Percentiles rank a stretch among this genome's conserved stretches.
Evolutionary conservation across 2,797 vertebrate species (phyloP).

Genomic region (Ceryle rudis): DNA sequence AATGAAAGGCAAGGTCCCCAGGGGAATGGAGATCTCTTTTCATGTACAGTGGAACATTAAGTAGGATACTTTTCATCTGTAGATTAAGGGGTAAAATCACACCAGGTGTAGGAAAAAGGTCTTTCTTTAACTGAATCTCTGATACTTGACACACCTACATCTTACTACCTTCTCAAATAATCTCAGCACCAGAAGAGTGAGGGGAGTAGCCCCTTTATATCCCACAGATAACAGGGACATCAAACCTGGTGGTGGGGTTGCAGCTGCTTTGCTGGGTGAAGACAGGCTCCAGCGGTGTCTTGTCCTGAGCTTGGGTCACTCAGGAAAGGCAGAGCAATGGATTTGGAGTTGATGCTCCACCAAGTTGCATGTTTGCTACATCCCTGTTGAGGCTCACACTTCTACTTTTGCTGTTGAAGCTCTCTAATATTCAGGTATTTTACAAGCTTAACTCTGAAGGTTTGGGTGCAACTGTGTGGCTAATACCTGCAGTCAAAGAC

Average conservation of each 20-base stretch:
- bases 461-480: neutral
- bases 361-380: neutral
- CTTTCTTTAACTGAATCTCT: neutral
- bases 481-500: neutral
- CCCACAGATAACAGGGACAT: neutral
- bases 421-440: neutral
- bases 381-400: neutral
- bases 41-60: neutral
- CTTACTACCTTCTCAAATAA: neutral
- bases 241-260: neutral
- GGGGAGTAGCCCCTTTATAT: neutral
- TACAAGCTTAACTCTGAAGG: neutral
- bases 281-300: neutral
- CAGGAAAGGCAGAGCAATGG: neutral
- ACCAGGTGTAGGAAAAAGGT: neutral
- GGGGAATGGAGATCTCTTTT: neutral
- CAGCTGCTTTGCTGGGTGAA: neutral
- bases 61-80: neutral
- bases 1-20: neutral
- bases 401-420: neutral
- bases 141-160: neutral
- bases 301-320: neutral
- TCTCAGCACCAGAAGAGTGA: neutral
- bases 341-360: neutral
- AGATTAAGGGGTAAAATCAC: neutral